Evolutionary conservation across 2,888 invertebrate species (phyloP), one percentile per base, ranked within the genome.

Genomic region (Apomyelois bistriatella): DNA sequence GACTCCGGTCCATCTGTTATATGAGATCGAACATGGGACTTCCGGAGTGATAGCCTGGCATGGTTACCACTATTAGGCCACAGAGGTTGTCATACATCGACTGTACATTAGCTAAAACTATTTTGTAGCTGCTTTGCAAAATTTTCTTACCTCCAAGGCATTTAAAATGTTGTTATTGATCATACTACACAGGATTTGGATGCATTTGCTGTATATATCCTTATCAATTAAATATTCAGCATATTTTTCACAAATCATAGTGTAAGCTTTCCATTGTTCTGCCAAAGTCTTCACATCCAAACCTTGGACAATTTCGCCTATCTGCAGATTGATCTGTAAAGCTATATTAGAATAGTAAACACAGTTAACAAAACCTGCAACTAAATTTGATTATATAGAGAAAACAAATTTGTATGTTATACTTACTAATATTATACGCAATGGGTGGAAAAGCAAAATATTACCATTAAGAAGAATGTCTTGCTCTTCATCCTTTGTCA

Each of bases 251-350:
- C 86, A 85, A 17, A 92, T 70, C 28, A 70, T 60, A 4, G 79
- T 80, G 60, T 80, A 91, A 0, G 82, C 86, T 61, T 92, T 92
- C 92, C 92, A 92, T 60, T 91, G 91, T 48, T 91, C 91, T 0
- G 89, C 90, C 85, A 91, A 85, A 0, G 91, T 88, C 64, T 91
- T 92, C 0, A 91, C 77, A 70, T 92, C 92, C 46, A 92, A 68
- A 1, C 72, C 74, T 43, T 86, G 82, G 1, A 91, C 83, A 36
- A 89, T 71, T 59, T 86, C 81, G 4, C 91, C 90, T 40, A 92
- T 90, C 57, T 78, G 74, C 53, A 90, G 68, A 58, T 92, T 83
- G 16, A 85, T 78, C 40, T 86, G 74, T 57, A 92, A 64, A 55
- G 87, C 92, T 92, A 69, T 7, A 54, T n/a, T n/a, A 52, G 2